phyloP scores from a whole-genome alignment of 2,113 vertebrate species.

The Eubucco bourcierii region DNA sequence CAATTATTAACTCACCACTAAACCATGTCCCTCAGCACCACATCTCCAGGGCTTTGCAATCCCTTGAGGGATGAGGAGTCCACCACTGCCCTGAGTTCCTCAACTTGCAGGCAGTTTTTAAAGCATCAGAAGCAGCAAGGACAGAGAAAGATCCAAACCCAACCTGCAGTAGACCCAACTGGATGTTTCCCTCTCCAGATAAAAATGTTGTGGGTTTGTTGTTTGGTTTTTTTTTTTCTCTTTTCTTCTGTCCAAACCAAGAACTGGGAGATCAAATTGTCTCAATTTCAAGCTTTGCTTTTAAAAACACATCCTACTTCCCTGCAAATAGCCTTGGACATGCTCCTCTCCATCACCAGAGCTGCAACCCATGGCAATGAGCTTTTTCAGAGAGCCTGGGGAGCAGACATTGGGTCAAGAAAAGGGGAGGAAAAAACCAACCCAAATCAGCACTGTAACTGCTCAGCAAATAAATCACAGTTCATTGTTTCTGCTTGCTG shows the following conservation, averaged over 20 bases:
- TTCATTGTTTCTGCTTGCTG: neutral
- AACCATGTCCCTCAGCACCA: too few relatives aligned
- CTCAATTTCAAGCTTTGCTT: neutral
- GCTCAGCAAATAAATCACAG: neutral
- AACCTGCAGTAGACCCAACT: accelerated
- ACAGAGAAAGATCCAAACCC: neutral
- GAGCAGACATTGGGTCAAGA: neutral
- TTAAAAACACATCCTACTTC: neutral
- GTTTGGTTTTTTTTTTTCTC: too few relatives aligned
- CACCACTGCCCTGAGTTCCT: too few relatives aligned
- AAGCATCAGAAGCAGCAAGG: too few relatives aligned
- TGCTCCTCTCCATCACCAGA: neutral
- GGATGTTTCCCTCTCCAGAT: neutral
- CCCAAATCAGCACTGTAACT: accelerated
- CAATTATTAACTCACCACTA: too few relatives aligned
- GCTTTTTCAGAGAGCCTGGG: neutral
- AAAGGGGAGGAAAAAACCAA: neutral
- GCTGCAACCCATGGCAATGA: neutral
- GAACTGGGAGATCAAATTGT: accelerated
- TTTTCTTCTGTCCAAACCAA: neutral
- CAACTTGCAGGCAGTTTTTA: neutral
- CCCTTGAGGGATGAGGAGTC: too few relatives aligned
- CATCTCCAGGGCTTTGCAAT: too few relatives aligned
- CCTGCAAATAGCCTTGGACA: accelerated
- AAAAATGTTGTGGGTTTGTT: too few relatives aligned